phyloP scores from a whole-genome alignment of 2,888 invertebrate species.

The Tricholauxania praeusta region DNA sequence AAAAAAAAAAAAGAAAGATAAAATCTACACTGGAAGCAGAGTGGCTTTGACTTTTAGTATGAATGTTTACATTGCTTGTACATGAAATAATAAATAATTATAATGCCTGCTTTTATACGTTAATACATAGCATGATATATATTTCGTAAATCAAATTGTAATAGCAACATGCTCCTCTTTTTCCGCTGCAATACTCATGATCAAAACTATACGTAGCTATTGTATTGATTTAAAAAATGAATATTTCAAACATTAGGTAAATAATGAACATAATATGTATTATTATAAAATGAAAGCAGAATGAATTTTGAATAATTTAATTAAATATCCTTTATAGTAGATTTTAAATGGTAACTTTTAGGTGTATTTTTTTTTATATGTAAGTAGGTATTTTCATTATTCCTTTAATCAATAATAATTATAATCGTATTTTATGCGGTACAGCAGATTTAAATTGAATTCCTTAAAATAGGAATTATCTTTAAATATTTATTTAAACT shows the following conservation, averaged over 20 bases:
- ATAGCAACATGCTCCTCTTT: no score
- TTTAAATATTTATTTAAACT: constrained; percentile 12
- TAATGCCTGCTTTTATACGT: no score
- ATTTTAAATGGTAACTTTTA: constrained; percentile 12
- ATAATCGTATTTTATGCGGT: neutral
- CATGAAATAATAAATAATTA: no score
- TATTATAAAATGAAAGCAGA: neutral
- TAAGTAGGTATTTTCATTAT: neutral
- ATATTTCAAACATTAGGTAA: no score
- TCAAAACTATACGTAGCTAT: no score
- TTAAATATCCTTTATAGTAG: constrained; percentile 13
- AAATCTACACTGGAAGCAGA: neutral
- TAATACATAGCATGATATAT: no score
- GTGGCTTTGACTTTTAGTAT: no score
- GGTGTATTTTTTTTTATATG: neutral
- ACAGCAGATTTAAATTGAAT: constrained; percentile 4
- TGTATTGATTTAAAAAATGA: no score
- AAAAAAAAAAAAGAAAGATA: neutral
- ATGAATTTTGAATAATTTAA: neutral
- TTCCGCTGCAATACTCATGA: no score
- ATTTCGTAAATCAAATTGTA: no score
- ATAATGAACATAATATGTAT: no score
- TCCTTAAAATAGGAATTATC: constrained; percentile 16
- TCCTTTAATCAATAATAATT: neutral
- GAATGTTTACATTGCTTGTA: no score